These are phyloP conservation scores for Noturus placidus DNA, from an alignment of 2,113 vertebrate genomes.

Conservation along the genomic window DNA sequence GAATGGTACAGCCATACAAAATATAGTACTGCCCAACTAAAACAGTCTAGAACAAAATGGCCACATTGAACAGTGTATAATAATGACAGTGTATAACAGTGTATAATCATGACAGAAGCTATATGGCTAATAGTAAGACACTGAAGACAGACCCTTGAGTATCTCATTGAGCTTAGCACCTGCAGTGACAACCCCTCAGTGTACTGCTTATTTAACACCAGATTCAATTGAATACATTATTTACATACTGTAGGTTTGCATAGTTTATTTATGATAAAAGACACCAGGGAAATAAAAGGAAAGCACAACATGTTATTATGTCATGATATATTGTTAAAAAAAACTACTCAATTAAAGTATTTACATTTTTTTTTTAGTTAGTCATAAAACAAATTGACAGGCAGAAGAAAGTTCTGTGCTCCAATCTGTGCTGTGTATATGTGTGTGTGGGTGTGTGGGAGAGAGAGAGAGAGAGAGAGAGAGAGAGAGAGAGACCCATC, in stretches of 20 bases:
- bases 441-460: background rate
- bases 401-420: background rate
- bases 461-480: background rate
- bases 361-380: background rate
- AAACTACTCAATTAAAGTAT: background rate
- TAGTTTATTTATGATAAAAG: background rate
- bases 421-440: background rate
- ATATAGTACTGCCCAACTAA: background rate
- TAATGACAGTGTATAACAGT: too few relatives aligned
- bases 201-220: background rate
- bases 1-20: background rate
- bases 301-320: background rate
- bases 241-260: background rate
- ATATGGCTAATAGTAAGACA: background rate
- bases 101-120: background rate
- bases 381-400: slow-evolving; percentile 11
- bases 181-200: background rate
- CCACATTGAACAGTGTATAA: background rate
- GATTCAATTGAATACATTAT: background rate
- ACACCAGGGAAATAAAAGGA: background rate
- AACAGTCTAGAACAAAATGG: background rate
- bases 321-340: background rate
- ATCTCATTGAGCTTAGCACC: background rate
- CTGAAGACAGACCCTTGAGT: background rate
- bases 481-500: background rate